Conservation (phyloP, 2,888 invertebrate genomes). For the Petrophora chlorosata region DNA sequence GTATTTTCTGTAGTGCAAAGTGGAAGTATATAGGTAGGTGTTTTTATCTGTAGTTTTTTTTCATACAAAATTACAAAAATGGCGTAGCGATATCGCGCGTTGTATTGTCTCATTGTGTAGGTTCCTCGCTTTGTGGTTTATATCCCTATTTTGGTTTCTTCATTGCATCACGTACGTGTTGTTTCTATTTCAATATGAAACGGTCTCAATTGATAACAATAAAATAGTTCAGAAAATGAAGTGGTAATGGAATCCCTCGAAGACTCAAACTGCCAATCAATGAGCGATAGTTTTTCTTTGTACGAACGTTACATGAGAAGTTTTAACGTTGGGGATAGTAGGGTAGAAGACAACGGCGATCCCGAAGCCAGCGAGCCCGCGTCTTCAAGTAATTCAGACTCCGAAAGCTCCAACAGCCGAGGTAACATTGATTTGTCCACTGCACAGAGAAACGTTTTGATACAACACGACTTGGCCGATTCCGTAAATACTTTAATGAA, state of each 20-base stretch:
- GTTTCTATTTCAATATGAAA: constrained; percentile 1
- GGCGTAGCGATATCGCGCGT: too few relatives aligned
- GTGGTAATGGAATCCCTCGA: constrained; percentile 78
- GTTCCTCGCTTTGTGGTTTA: too few relatives aligned
- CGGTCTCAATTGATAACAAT: background rate
- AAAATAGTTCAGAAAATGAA: constrained; percentile 46
- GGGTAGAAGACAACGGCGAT: constrained; percentile 50
- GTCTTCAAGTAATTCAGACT: constrained; percentile 50
- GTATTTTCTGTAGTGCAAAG: too few relatives aligned
- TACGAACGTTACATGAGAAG: constrained; percentile 77
- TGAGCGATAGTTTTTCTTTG: constrained; percentile 76
- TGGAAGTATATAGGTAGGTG: too few relatives aligned
- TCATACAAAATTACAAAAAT: too few relatives aligned
- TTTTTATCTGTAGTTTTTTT: too few relatives aligned
- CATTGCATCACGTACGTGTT: background rate
- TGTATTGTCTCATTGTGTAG: too few relatives aligned
- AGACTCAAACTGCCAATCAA: constrained; percentile 75
- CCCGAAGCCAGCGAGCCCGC: constrained; percentile 43
- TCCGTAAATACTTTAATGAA: constrained; percentile 47
- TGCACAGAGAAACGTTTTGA: constrained; percentile 51
- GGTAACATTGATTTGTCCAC: constrained; percentile 69
- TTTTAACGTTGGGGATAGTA: constrained; percentile 69
- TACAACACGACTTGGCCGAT: constrained; percentile 58
- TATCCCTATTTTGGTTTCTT: too few relatives aligned
- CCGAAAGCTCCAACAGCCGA: constrained; percentile 58